Evolutionary conservation across 2,113 vertebrate genomes (phyloP).

Genomic region (Sinosuthora webbiana): DNA sequence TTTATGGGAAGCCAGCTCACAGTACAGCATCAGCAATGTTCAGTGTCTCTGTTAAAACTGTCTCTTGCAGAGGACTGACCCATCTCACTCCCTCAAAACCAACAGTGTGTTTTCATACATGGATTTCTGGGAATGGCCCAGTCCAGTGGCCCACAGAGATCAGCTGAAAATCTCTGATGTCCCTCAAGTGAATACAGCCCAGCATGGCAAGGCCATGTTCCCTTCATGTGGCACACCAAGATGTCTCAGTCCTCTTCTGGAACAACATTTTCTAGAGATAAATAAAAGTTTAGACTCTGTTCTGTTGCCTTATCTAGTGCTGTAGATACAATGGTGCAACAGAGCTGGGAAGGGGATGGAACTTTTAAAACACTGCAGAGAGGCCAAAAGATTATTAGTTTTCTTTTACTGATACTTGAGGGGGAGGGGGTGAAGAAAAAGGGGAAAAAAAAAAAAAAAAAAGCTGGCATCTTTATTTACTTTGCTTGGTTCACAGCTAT

Average conservation of each 20-base stretch:
- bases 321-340: not conserved
- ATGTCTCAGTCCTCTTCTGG: not conserved
- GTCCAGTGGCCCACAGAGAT: not conserved
- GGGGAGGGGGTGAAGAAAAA: fast-evolving
- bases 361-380: not conserved
- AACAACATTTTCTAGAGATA: not conserved
- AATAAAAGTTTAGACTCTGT: not conserved
- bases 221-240: not conserved
- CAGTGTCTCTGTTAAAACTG: not conserved
- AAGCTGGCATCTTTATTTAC: constrained; percentile 1
- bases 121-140: not conserved
- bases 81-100: not conserved
- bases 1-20: not conserved
- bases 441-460: not conserved
- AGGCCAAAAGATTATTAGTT: not conserved
- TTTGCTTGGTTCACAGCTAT: not conserved
- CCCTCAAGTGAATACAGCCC: not conserved
- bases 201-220: not conserved
- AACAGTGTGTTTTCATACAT: fast-evolving
- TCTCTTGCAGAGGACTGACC: not conserved
- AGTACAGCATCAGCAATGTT: not conserved
- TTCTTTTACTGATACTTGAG: not conserved
- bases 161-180: not conserved
- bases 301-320: not conserved
- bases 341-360: not conserved